These are phyloP conservation scores for Xiphophorus maculatus DNA, from an alignment of 2,113 vertebrate species.

Conservation along the genomic window DNA sequence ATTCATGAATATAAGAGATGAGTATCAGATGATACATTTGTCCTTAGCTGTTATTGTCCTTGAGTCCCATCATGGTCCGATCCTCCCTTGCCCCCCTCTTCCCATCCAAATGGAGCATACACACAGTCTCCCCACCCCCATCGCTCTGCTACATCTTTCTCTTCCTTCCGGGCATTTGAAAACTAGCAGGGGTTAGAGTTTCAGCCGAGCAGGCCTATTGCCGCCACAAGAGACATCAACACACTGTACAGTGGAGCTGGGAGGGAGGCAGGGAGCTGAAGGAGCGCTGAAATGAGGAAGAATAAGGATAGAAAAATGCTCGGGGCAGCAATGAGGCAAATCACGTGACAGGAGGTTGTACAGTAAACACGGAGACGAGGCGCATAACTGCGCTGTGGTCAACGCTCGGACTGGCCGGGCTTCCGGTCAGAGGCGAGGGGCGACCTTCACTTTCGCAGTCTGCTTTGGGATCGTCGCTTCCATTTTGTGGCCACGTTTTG, in stretches of 20 bases:
- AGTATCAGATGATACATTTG: slow-evolving; percentile 79
- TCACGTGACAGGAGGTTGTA: slow-evolving; percentile 73
- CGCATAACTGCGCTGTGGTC: slow-evolving; percentile 69
- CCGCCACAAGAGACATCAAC: slow-evolving; percentile 75
- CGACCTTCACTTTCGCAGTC: slow-evolving; percentile 71
- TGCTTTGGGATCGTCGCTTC: slow-evolving; percentile 67
- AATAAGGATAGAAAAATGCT: slow-evolving; percentile 74
- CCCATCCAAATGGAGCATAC: slow-evolving; percentile 74
- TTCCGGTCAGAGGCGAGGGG: slow-evolving; percentile 44
- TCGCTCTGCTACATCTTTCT: slow-evolving; percentile 76
- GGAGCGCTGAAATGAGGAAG: slow-evolving; percentile 45
- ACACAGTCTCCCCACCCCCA: slow-evolving; percentile 75
- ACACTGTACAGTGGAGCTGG: slow-evolving; percentile 77
- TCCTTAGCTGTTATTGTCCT: slow-evolving; percentile 85
- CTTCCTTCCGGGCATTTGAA: slow-evolving; percentile 82
- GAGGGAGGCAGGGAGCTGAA: slow-evolving; percentile 73
- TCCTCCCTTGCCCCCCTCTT: slow-evolving; percentile 73
- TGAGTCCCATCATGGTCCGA: slow-evolving; percentile 77
- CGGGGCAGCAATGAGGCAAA: slow-evolving; percentile 65
- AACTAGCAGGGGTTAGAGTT: slow-evolving; percentile 82
- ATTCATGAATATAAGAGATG: slow-evolving; percentile 71
- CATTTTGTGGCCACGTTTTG: slow-evolving; percentile 76
- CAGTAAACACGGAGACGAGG: slow-evolving; percentile 76
- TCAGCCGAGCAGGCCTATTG: slow-evolving; percentile 73
- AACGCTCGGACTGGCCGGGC: slow-evolving; percentile 42